phyloP scores from a whole-genome alignment of 2,888 invertebrate species.

The Meta bourneti region DNA sequence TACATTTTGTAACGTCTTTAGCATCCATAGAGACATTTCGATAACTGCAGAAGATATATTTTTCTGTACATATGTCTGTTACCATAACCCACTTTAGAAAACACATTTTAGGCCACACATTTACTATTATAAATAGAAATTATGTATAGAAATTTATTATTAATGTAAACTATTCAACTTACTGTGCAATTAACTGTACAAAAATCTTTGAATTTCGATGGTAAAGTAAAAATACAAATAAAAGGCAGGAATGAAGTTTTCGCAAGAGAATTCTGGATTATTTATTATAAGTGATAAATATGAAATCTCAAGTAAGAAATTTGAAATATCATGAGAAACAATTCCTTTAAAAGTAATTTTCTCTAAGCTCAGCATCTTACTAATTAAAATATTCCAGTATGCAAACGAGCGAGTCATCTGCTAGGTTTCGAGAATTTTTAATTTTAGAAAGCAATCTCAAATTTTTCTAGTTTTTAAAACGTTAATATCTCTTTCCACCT shows the following conservation, averaged over 20 bases:
- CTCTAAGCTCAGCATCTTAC: not conserved
- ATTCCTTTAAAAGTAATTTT: not conserved
- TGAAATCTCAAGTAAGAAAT: not conserved
- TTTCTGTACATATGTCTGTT: too few relatives aligned
- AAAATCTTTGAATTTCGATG: not conserved
- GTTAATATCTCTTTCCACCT: not conserved
- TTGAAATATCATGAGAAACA: not conserved
- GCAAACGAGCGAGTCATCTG: not conserved
- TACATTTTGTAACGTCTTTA: too few relatives aligned
- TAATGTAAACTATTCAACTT: too few relatives aligned
- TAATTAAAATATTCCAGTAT: not conserved
- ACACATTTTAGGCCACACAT: too few relatives aligned
- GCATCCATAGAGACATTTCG: too few relatives aligned
- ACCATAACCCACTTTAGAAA: too few relatives aligned
- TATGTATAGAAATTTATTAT: too few relatives aligned
- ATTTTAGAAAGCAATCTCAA: not conserved
- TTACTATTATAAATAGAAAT: too few relatives aligned
- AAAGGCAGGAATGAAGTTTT: not conserved
- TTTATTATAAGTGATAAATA: not conserved
- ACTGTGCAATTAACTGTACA: not conserved
- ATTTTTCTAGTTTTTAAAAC: not conserved
- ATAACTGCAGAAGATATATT: too few relatives aligned
- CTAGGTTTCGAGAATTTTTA: not conserved
- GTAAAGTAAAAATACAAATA: not conserved
- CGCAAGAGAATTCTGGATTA: not conserved